Percentiles rank a stretch among this genome's conserved stretches.
Conservation (phyloP, 2,888 invertebrate species). For the Eupeodes luniger region DNA sequence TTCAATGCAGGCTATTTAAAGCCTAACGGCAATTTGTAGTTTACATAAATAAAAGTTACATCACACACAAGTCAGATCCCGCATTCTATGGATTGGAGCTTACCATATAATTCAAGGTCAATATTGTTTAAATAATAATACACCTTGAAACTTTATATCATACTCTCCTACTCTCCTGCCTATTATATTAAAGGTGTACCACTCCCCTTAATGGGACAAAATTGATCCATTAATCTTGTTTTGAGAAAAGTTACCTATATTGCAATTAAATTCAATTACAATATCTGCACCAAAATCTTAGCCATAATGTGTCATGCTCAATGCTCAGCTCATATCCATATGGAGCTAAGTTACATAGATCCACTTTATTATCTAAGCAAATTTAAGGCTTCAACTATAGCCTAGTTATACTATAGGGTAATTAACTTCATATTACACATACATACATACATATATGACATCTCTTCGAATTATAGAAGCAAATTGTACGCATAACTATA, state of each 20-base stretch:
- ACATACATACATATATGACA: constrained; percentile 11
- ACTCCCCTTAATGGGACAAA: constrained; percentile 27
- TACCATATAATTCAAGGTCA: background rate
- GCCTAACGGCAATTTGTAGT: background rate
- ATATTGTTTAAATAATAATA: background rate
- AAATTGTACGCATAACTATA: constrained; percentile 33
- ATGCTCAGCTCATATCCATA: constrained; percentile 2
- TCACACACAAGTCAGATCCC: background rate
- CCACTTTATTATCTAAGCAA: constrained; percentile 37
- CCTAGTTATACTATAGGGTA: constrained; percentile 14
- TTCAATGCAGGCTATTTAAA: background rate
- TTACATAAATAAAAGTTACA: background rate
- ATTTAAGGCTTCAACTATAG: constrained; percentile 28
- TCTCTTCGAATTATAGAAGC: constrained; percentile 40
- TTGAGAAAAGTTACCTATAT: constrained; percentile 28
- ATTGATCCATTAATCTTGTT: constrained; percentile 44
- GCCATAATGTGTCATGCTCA: constrained; percentile 10
- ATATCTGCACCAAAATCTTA: constrained; percentile 25
- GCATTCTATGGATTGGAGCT: background rate
- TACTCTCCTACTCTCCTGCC: background rate
- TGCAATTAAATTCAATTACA: constrained; percentile 37
- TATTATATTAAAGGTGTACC: constrained; percentile 18
- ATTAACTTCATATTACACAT: constrained; percentile 39
- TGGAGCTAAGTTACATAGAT: constrained; percentile 12
- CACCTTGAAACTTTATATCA: background rate